Conservation (phyloP, 2,888 invertebrate species). For the Diogma glabrata region DNA sequence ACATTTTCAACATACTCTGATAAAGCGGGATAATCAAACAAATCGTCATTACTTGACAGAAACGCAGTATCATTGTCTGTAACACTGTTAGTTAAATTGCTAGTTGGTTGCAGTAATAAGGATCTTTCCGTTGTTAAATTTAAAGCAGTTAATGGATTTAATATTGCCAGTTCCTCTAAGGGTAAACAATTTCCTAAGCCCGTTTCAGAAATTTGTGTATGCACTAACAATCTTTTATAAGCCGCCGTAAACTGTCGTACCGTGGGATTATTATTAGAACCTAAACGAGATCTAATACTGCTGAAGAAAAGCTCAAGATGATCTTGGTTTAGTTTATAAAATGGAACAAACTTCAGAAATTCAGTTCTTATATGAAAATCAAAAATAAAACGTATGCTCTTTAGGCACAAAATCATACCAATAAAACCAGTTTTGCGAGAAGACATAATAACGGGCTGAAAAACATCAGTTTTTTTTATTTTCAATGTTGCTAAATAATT, state of each 20-base stretch:
- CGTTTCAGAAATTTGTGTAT: background rate
- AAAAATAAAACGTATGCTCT: too few species aligned
- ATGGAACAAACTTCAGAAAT: too few species aligned
- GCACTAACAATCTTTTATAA: background rate
- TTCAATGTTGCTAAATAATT: too few species aligned
- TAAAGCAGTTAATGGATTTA: background rate
- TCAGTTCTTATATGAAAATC: background rate
- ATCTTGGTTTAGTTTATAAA: background rate
- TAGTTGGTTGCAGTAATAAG: background rate
- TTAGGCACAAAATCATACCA: constrained; percentile 1
- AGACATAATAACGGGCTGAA: too few species aligned
- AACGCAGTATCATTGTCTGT: background rate
- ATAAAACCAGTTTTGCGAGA: background rate
- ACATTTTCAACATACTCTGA: constrained; percentile 2
- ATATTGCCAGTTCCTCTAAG: background rate
- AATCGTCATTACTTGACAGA: background rate
- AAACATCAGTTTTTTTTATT: too few species aligned
- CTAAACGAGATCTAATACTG: background rate
- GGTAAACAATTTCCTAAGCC: background rate
- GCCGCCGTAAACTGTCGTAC: constrained; percentile 3
- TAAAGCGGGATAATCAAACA: background rate
- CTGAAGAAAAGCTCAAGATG: background rate
- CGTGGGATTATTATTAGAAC: background rate
- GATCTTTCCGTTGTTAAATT: background rate
- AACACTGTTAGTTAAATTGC: background rate